Conservation (phyloP, 2,888 invertebrate species). For the Glyphotaelius pellucidus region DNA sequence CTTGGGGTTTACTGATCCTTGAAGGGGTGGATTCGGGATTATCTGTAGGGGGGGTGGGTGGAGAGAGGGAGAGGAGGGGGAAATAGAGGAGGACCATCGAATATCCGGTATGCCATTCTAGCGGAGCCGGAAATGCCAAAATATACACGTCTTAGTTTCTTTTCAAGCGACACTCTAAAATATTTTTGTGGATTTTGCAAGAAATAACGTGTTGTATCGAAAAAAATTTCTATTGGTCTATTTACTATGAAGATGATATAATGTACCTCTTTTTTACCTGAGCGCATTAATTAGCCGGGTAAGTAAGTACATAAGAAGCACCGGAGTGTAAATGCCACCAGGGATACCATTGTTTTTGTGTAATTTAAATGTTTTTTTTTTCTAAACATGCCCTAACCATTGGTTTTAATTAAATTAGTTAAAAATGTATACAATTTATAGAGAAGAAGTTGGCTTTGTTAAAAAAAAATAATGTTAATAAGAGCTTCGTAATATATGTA, state of each 20-base stretch:
- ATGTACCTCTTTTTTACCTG: neutral
- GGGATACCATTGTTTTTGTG: too few species aligned
- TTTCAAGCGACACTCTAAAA: constrained; percentile 39
- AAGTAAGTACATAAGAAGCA: neutral
- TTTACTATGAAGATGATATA: neutral
- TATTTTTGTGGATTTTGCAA: constrained; percentile 39
- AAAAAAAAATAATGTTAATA: too few species aligned
- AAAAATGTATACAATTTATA: too few species aligned
- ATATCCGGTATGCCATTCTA: constrained; percentile 62
- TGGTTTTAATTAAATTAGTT: too few species aligned
- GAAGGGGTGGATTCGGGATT: constrained; percentile 63
- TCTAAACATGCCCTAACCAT: too few species aligned
- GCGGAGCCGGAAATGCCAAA: constrained; percentile 53
- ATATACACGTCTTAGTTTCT: constrained; percentile 45
- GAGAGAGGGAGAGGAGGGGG: constrained; percentile 11
- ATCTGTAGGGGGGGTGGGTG: constrained; percentile 68
- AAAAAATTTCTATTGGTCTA: neutral
- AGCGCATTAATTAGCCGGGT: neutral
- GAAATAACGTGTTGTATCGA: neutral
- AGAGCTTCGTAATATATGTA: too few species aligned
- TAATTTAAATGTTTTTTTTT: too few species aligned
- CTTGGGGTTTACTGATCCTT: constrained; percentile 71
- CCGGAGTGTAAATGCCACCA: too few species aligned
- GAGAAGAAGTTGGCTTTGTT: too few species aligned
- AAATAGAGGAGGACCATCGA: constrained; percentile 49